Conservation (phyloP, 2,797 vertebrate species). For the Lagorchestes hirsutus region DNA sequence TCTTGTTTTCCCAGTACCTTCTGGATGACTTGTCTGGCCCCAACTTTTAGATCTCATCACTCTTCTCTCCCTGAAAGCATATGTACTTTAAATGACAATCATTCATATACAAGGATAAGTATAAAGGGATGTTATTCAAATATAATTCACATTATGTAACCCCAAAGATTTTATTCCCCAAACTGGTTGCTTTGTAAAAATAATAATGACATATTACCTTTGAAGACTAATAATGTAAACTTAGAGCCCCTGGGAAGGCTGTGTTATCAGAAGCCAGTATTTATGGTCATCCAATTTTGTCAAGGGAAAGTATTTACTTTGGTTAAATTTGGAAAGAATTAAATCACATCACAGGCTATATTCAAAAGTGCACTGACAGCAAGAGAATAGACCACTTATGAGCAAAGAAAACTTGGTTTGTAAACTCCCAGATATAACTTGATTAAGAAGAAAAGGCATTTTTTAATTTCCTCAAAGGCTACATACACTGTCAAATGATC, state of each 20-base stretch:
- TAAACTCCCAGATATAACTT: conserved; percentile 25
- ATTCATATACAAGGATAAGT: background rate
- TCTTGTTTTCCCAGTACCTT: background rate
- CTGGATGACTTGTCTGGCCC: background rate
- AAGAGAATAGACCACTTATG: conserved; percentile 28
- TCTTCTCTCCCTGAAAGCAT: background rate
- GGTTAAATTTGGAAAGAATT: conserved; percentile 57
- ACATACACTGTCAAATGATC: conserved; percentile 13
- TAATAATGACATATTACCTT: background rate
- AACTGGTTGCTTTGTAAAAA: background rate
- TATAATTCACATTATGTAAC: background rate
- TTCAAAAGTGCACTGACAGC: conserved; percentile 28
- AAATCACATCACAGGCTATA: background rate
- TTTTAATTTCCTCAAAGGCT: conserved; percentile 1
- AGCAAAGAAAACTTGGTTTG: conserved; percentile 33
- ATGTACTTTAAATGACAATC: background rate
- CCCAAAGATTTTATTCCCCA: background rate
- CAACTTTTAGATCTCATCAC: background rate
- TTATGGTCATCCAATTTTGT: conserved; percentile 1
- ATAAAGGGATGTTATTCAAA: background rate
- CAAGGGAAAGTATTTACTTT: conserved; percentile 3
- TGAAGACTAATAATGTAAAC: background rate
- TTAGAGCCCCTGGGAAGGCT: background rate
- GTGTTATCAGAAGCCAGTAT: background rate
- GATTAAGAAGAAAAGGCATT: background rate